These are phyloP conservation scores for Natrix natrix DNA, from an alignment of 2,797 vertebrate species.

Conservation along the genomic window DNA sequence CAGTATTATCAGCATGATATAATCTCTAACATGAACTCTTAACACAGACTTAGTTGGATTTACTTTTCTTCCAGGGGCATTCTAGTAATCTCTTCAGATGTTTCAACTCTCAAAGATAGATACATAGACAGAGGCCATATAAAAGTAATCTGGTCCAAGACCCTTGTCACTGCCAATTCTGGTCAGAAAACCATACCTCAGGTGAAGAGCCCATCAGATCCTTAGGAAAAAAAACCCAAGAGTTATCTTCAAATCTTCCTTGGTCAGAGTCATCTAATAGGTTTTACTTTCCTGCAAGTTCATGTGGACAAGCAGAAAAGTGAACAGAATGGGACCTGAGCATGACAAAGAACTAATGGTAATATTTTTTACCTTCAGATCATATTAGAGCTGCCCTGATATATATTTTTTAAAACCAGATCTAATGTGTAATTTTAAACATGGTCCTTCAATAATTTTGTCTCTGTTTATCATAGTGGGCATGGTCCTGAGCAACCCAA, in stretches of 20 bases:
- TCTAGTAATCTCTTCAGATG: neutral
- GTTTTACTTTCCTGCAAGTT: neutral
- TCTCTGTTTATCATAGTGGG: neutral
- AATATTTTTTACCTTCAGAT: neutral
- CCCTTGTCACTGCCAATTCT: neutral
- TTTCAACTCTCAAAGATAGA: neutral
- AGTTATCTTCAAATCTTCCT: neutral
- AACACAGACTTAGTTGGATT: neutral
- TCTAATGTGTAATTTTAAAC: neutral
- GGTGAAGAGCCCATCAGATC: neutral
- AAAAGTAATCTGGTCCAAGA: neutral
- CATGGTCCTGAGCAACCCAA: neutral
- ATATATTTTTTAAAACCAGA: too few species aligned
- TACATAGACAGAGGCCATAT: neutral
- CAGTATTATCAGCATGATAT: neutral
- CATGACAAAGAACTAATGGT: neutral
- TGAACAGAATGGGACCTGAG: neutral
- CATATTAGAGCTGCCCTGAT: neutral
- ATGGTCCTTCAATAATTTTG: neutral
- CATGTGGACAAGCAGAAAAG: neutral
- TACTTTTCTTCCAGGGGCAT: neutral
- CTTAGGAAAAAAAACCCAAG: neutral
- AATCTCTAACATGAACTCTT: neutral
- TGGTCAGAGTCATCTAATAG: neutral
- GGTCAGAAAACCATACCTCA: neutral